phyloP scores from a whole-genome alignment of 2,797 vertebrate genomes.

The Anguilla obscura region DNA sequence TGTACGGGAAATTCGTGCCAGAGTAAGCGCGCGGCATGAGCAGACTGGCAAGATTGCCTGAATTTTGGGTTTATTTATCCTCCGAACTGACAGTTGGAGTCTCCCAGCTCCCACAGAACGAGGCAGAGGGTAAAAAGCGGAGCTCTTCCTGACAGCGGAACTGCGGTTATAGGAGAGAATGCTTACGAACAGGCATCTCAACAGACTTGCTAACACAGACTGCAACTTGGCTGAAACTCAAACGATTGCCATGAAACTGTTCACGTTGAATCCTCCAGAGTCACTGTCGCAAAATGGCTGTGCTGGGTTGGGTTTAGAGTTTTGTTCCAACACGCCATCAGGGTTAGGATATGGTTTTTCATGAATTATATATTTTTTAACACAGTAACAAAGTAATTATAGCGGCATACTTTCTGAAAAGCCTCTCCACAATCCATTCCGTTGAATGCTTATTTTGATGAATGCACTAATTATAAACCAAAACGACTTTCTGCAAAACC shows the following conservation, averaged over 20 bases:
- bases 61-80: slow-evolving; percentile 17
- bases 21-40: neutral
- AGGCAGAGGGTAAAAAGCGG: slow-evolving; percentile 61
- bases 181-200: slow-evolving; percentile 52
- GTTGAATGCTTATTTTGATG: neutral
- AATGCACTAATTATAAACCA: neutral
- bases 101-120: neutral
- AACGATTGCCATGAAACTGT: slow-evolving; percentile 71
- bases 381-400: neutral
- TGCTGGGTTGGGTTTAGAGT: neutral
- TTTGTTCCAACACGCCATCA: neutral
- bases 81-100: neutral
- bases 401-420: neutral
- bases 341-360: neutral
- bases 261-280: slow-evolving; percentile 55
- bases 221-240: slow-evolving; percentile 62
- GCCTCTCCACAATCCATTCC: neutral
- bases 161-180: slow-evolving; percentile 57
- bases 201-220: slow-evolving; percentile 56
- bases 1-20: neutral
- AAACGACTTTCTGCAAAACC: neutral
- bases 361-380: neutral
- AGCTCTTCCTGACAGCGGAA: slow-evolving; percentile 60
- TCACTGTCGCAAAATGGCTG: neutral
- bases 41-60: slow-evolving; percentile 15